phyloP scores from a whole-genome alignment of 1,140 invertebrate species.

The Atta colombica region DNA sequence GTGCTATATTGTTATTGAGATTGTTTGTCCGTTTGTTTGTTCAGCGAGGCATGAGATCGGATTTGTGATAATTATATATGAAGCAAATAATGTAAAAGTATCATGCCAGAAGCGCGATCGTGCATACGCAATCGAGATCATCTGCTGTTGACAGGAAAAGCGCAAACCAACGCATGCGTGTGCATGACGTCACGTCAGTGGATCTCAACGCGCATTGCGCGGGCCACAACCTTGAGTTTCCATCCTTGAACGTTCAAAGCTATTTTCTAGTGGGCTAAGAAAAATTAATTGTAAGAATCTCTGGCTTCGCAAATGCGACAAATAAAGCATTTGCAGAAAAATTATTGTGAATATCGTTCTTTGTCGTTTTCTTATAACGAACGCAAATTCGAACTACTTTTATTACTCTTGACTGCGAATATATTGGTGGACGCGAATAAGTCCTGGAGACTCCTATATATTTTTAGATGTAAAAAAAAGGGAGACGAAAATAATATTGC shows the following conservation, averaged over 20 bases:
- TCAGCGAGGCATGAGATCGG: not conserved
- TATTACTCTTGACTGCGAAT: not conserved
- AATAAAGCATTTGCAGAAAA: not conserved
- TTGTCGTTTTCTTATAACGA: not conserved
- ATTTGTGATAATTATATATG: conserved; percentile 11
- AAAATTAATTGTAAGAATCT: not conserved
- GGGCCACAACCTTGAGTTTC: not conserved
- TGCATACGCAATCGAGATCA: conserved; percentile 16
- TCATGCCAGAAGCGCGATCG: conserved; percentile 15
- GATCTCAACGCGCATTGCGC: not conserved
- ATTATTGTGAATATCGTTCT: not conserved
- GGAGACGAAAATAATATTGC: conserved; percentile 4
- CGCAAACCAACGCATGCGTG: conserved; percentile 21
- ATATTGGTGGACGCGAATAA: not conserved
- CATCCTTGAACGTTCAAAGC: not conserved
- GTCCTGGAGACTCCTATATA: not conserved
- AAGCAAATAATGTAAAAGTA: not conserved
- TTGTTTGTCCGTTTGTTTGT: conserved; percentile 1
- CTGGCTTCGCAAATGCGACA: not conserved
- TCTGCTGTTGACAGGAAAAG: not conserved
- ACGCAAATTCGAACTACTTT: not conserved
- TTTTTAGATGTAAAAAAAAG: conserved; percentile 11
- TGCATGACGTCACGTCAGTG: conserved; percentile 25
- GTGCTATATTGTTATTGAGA: conserved; percentile 4
- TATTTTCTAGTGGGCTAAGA: not conserved